Conservation (phyloP, 2,113 vertebrate genomes). For the Heterocephalus glaber region DNA sequence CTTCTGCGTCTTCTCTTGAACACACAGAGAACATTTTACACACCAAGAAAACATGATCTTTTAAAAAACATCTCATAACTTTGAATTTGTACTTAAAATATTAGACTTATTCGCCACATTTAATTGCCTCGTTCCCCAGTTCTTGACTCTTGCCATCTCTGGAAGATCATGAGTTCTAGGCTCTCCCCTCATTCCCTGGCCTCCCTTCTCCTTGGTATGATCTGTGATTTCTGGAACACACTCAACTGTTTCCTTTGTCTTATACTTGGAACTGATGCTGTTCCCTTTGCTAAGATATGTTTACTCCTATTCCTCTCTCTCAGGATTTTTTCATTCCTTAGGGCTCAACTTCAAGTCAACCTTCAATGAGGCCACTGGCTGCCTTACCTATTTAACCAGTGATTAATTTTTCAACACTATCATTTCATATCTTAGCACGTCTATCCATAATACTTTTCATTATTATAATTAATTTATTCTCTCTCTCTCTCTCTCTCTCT, state of each 20-base stretch:
- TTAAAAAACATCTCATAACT: background rate
- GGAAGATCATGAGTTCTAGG: background rate
- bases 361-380: background rate
- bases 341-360: background rate
- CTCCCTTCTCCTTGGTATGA: background rate
- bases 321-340: background rate
- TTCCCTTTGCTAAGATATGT: background rate
- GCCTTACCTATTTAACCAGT: background rate
- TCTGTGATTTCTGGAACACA: background rate
- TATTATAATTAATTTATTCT: background rate
- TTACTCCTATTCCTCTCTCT: background rate
- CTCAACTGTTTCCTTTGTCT: background rate
- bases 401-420: background rate
- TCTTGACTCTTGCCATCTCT: accelerated
- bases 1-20: background rate
- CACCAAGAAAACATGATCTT: background rate
- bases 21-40: background rate
- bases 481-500: background rate
- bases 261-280: background rate
- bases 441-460: background rate
- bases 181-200: no score
- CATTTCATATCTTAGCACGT: background rate
- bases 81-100: background rate
- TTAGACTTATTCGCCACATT: background rate
- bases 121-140: background rate